Evolutionary conservation across 1,140 invertebrate species (phyloP).

Genomic region (Halictus rubicundus): DNA sequence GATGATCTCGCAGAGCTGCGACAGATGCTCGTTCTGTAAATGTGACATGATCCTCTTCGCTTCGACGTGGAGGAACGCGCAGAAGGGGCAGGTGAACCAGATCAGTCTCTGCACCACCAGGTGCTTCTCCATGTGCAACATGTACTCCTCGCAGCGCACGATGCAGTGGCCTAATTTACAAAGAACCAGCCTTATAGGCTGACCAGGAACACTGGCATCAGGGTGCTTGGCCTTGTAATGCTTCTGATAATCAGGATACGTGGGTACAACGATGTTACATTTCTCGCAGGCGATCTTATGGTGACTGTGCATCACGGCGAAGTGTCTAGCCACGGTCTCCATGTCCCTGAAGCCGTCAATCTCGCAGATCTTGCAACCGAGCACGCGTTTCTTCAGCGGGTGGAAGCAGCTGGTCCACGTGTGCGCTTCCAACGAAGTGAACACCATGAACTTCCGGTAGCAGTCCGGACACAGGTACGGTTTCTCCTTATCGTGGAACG

Average conservation of each 20-base stretch:
- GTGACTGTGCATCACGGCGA: conserved; percentile 67
- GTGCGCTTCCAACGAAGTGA: conserved; percentile 67
- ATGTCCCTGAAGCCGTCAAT: conserved; percentile 73
- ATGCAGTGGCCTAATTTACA: conserved; percentile 70
- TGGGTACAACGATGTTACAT: conserved; percentile 65
- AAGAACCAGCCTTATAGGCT: conserved; percentile 59
- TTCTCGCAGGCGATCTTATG: conserved; percentile 64
- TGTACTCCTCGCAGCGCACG: conserved; percentile 63
- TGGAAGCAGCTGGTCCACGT: conserved; percentile 75
- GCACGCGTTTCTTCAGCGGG: conserved; percentile 58
- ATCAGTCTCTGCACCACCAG: conserved; percentile 60
- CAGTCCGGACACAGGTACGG: conserved; percentile 73
- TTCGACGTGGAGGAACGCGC: conserved; percentile 48
- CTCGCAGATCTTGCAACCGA: conserved; percentile 72
- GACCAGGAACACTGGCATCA: background rate
- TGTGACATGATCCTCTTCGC: conserved; percentile 49
- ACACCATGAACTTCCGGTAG: conserved; percentile 52
- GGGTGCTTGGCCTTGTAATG: conserved; percentile 66
- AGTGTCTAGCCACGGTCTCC: conserved; percentile 72
- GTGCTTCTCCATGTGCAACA: conserved; percentile 66
- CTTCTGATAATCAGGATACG: conserved; percentile 57
- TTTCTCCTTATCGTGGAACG: conserved; percentile 66
- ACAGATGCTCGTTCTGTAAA: conserved; percentile 57
- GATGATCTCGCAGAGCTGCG: conserved; percentile 56
- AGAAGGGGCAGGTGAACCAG: conserved; percentile 75